These are phyloP conservation scores for Meghimatium bilineatum DNA, from an alignment of 2,888 invertebrate species.

Conservation along the genomic window DNA sequence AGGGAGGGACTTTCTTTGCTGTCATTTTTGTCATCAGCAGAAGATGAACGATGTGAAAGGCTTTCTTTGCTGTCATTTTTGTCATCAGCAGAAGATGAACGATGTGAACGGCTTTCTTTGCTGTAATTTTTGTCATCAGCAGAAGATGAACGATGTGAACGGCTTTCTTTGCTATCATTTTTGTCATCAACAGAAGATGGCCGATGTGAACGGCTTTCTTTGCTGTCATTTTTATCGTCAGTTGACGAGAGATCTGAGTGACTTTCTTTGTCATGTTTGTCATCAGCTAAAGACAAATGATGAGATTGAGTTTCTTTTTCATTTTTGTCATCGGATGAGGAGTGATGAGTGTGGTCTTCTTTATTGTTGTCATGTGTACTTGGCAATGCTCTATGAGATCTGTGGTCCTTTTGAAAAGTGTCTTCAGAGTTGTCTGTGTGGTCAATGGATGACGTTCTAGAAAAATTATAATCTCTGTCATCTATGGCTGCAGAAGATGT, in stretches of 20 bases:
- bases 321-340: background rate
- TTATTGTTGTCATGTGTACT: slow-evolving; percentile 6
- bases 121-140: slow-evolving; percentile 34
- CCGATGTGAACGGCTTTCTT: background rate
- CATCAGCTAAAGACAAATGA: background rate
- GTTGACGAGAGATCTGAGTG: background rate
- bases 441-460: background rate
- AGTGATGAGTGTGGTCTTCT: background rate
- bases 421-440: slow-evolving; percentile 23
- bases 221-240: background rate
- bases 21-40: slow-evolving; percentile 14
- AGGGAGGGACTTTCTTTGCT: slow-evolving; percentile 9
- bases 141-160: slow-evolving; percentile 4
- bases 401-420: slow-evolving; percentile 9
- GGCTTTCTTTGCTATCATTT: slow-evolving; percentile 21
- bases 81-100: background rate
- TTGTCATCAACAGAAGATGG: background rate
- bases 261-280: background rate
- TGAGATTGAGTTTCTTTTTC: background rate
- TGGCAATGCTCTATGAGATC: background rate
- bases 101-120: slow-evolving; percentile 4
- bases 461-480: slow-evolving; percentile 18
- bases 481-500: background rate
- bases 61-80: slow-evolving; percentile 8
- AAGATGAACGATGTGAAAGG: background rate